Conservation (phyloP, 1,140 invertebrate genomes). For the Luehdorfia chinensis region DNA sequence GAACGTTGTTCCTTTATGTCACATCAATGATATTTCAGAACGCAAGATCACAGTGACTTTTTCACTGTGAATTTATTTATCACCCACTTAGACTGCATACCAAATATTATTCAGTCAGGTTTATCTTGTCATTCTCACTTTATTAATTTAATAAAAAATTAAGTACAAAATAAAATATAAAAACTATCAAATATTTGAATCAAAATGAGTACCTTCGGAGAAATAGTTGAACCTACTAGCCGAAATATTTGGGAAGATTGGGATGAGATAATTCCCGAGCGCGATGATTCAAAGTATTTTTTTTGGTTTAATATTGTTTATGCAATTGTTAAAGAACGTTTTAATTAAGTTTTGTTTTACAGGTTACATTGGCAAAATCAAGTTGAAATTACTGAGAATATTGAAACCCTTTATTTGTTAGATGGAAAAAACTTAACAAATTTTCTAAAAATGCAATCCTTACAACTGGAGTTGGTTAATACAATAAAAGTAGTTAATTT, state of each 20-base stretch:
- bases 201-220: conserved; percentile 53
- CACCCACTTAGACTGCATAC: too few relatives aligned
- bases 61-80: too few relatives aligned
- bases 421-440: conserved; percentile 55
- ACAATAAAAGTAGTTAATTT: conserved; percentile 41
- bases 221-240: conserved; percentile 56
- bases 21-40: too few relatives aligned
- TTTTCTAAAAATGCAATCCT: conserved; percentile 29
- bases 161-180: too few relatives aligned
- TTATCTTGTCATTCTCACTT: too few relatives aligned
- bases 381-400: conserved; percentile 28
- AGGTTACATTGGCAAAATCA: conserved; percentile 46
- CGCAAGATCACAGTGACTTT: too few relatives aligned
- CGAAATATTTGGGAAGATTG: conserved; percentile 62
- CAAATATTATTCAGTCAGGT: too few relatives aligned
- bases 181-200: too few relatives aligned
- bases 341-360: conserved; percentile 24
- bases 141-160: too few relatives aligned
- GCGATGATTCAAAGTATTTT: conserved; percentile 24
- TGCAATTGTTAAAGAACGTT: conserved; percentile 1
- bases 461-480: conserved; percentile 41
- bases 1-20: too few relatives aligned
- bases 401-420: conserved; percentile 48
- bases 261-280: conserved; percentile 40
- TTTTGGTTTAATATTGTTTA: neutral